Base-by-base conservation (phyloP, 1,140 invertebrate species). In the Drosophila bifasciata region DNA sequence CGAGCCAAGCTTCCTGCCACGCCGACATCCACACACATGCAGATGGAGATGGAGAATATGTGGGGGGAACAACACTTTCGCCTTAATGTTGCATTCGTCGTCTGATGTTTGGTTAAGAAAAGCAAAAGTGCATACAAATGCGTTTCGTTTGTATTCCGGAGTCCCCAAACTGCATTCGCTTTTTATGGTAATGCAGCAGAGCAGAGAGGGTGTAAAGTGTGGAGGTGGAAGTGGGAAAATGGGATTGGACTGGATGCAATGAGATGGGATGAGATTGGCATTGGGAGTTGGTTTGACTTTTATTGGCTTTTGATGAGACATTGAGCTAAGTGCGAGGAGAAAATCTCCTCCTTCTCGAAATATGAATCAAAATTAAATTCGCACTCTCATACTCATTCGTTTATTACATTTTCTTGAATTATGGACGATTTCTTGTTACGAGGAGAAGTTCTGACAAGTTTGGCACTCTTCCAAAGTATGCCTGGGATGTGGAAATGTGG, bases 61-160 rank as follows among this genome's bases (percentile, higher is more conserved):
- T n/a, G n/a, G 56, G 44, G 44, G 58, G 66, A 48, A 46, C 56
- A 72, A 78, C 74, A 77, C 73, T 77, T 64, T 76, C 57, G 57
- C 71, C 72, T 63, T 73, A 86, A 85, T 86, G 80, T 67, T 76
- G 60, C 76, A 56, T 63, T 63, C 61, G 62, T 15, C 41, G 51
- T n/a, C 48, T 74, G 59, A 73, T 44, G 63, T 58, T 80, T 62
- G 66, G 64, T 45, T 68, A 16, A 59, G 21, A 61, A 73, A 79
- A 62, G 57, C 41, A 64, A 79, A 84, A 84, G 71, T 79, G 71
- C 79, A 84, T 67, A 71, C 63, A 84, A 85, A 86, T 74, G 80
- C 79, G 58, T 77, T 81, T 78, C 70, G 76, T 74, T 75, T 83
- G 79, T 59, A 64, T 45, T 68, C 57, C 81, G 58, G 69, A 44